Base-by-base conservation (phyloP, 64 coral and sea anemone genomes). In the Cladopsammia gracilis region DNA sequence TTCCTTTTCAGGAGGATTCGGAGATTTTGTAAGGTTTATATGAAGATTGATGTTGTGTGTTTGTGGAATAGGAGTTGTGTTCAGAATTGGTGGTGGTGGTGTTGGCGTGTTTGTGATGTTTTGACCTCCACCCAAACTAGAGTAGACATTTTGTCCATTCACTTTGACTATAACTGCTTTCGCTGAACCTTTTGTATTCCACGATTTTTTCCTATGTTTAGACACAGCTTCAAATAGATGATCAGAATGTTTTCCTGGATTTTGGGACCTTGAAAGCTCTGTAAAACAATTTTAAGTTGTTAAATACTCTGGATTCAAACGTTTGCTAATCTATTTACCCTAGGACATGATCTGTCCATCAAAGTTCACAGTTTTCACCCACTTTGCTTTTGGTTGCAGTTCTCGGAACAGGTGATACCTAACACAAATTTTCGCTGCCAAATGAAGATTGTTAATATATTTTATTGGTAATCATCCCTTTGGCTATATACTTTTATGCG, bases 41-140 rank as follows among this genome's bases (percentile, higher is more conserved):
- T 83, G 79, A n/a, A 83, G 19, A 45, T 83, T 83, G 16, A 83
- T 83, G 43, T 83, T 83, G 16, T 83, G 79, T 23, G 79, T 64
- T 83, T 83, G 42, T 45, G 60, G 58, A 1, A 58, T 10, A 49
- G 43, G 42, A 47, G 79, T 19, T n/a, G 58, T 20, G 11, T 34
- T 11, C 4, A 19, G 59, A 22, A 64, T 0, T 46, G 12, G 24
- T 46, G 12, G 24, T 16, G 77, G 20, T 20, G 79, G 59, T n/a
- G 15, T 48, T 6, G 58, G 34, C 3, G 20, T 6, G 26, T 10
- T 47, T 19, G 50, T 77, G 9, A 19, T 53, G 43, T 83, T 83
- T 65, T 5, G 10, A n/a, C 5, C 19, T 83, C 60, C 58, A 8
- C 58, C 57, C 2, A 64, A 7, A 34, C 79, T 64, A 19, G 57